Evolutionary conservation across 2,888 invertebrate genomes (phyloP), one percentile per base, ranked within the genome.

Genomic region (Drosophila nr. fundita): DNA sequence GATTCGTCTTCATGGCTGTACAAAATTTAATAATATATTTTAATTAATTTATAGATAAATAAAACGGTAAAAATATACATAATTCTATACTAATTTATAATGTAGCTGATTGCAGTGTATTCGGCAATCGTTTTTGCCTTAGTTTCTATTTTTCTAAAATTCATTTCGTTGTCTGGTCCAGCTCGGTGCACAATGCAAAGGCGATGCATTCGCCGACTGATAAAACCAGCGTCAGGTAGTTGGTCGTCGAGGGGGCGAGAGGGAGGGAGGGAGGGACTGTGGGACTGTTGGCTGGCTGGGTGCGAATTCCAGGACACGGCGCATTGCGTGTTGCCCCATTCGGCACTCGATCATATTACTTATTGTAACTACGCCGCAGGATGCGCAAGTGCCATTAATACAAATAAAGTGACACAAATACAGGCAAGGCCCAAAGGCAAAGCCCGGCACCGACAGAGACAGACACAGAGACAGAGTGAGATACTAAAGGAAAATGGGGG

Each of bases 301-400:
- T 27, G 27, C 34, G 27, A 38, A 55, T 38, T 27, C 34, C 50
- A 58, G 53, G 42, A 48, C 52, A 64, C 30, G 30, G 64, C 13
- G 59, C 57, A 63, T 32, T 65, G 77, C 59, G 63, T 62, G 58
- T 50, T 63, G 68, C 57, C 60, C 48, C 66, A 60, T 59, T 76
- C 40, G 78, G 78, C 85, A 84, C 85, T 85, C 89, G 85, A 85
- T 85, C 87, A 89, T 87, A 89, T 85, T 85, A 89, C 85, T 85
- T 87, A 89, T 89, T 89, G 89, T 82, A 71, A 62, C 67, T 60
- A 83, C 87, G 90, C 86, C 88, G 83, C 88, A 85, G 83, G 88
- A 87, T 86, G 86, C 88, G 78, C 78, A 80, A 87, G 88, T 87
- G 80, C 86, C 86, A 89, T 87, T 89, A 86, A 89, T 89, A 86